Base-by-base conservation (phyloP, 2,888 invertebrate species). In the Drosophila koepferae region DNA sequence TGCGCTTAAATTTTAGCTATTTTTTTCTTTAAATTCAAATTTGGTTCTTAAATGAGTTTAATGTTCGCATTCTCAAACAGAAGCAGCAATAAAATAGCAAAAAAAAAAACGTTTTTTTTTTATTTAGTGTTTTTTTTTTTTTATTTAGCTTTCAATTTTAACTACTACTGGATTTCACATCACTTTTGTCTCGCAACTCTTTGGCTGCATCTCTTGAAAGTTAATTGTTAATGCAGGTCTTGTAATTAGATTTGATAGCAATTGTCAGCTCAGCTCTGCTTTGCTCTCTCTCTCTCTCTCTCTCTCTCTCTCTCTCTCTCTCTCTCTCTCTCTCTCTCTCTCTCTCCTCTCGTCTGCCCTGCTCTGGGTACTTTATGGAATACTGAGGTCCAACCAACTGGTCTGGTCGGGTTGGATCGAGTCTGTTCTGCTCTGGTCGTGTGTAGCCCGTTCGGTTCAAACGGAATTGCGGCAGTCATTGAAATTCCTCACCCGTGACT, bases 401-500 rank as follows among this genome's bases (percentile, higher is more conserved):
- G 40, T 23, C 54, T n/a, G 23, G 38, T 40, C 36, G 23, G 10
- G 20, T 40, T 10, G 14, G 6, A 38, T 54, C 34, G 18, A 28
- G 48, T 48, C 28, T 48, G 48, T 16, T 46, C 49, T 48, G 48
- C 4, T 53, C 20, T 53, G 34, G 20, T 53, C 53, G n/a, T 8
- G 18, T 38, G 4, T 38, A 2, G 20, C 14, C 23, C 8, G 36
- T 36, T 38, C 34, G 20, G 54, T 4, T 38, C 38, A 38, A 16
- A 9, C 54, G 53, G 53, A 53, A 36, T 56, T 54, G 58, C 66
- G 69, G 60, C 46, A 60, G 43, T 63, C 72, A 58, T 72, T 71
- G 63, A 71, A 71, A 72, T 71, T 71, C 71, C 38, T 31, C 12
- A 41, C 6, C 40, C 49, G 58, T 72, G 71, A 63, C 53, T 72